Conservation (phyloP, 2,797 vertebrate genomes). For the Fundulus diaphanus region DNA sequence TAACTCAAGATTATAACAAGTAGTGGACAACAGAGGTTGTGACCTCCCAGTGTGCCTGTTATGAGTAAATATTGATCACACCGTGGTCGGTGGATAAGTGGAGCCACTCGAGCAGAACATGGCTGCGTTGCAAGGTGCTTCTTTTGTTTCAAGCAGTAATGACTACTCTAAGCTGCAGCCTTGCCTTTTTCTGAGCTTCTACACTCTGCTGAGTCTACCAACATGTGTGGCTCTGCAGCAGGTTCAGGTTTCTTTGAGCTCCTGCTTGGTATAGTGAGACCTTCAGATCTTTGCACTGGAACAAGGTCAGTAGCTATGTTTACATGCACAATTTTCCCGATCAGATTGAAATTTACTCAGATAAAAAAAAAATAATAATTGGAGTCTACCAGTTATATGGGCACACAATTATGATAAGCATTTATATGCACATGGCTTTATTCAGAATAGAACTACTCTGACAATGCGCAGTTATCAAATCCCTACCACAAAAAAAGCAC, state of each 20-base stretch:
- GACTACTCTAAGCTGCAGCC: constrained; percentile 59
- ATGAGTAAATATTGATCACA: constrained; percentile 78
- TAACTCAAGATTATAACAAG: constrained; percentile 70
- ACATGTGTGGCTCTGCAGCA: constrained; percentile 54
- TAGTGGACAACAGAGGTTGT: constrained; percentile 65
- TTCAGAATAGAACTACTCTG: too few relatives aligned
- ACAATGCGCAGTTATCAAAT: too few relatives aligned
- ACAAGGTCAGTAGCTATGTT: too few relatives aligned
- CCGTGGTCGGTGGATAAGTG: constrained; percentile 68
- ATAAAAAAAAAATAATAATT: too few relatives aligned
- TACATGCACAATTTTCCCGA: too few relatives aligned
- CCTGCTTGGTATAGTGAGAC: constrained; percentile 53
- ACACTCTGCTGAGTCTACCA: constrained; percentile 60
- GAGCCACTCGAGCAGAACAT: constrained; percentile 67
- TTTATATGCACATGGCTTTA: too few relatives aligned
- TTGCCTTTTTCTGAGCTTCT: constrained; percentile 54
- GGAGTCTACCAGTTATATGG: too few relatives aligned
- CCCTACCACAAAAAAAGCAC: too few relatives aligned
- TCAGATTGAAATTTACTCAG: too few relatives aligned
- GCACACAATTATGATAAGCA: too few relatives aligned
- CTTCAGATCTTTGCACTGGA: constrained; percentile 26
- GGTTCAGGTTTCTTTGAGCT: constrained; percentile 67
- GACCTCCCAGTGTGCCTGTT: constrained; percentile 75
- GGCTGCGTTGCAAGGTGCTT: constrained; percentile 58
- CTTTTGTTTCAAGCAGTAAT: constrained; percentile 54